phyloP scores from a whole-genome alignment of 1,140 invertebrate species.

The Littorina saxatilis region DNA sequence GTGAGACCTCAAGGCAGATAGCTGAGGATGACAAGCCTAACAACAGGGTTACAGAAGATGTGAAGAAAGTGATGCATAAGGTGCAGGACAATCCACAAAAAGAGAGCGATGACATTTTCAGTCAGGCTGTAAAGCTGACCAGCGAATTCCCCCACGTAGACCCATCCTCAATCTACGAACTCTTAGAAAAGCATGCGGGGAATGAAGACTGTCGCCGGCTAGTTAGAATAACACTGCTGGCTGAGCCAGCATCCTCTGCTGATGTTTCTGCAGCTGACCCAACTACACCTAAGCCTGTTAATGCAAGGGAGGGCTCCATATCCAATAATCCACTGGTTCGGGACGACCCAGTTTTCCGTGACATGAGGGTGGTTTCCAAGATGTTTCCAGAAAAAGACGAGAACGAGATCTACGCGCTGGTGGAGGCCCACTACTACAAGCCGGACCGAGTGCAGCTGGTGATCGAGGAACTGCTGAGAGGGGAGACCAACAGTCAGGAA shows the following conservation, averaged over 20 bases:
- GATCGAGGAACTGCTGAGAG: slow-evolving; percentile 64
- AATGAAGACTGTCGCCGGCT: slow-evolving; percentile 30
- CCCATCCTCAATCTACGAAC: slow-evolving; percentile 46
- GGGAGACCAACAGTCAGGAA: slow-evolving; percentile 42
- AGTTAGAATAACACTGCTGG: slow-evolving; percentile 36
- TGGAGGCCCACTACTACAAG: slow-evolving; percentile 69
- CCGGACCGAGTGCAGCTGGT: slow-evolving; percentile 66
- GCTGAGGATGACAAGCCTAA: slow-evolving; percentile 1
- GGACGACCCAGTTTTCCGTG: slow-evolving; percentile 62
- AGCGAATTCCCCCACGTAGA: slow-evolving; percentile 35
- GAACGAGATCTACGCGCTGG: slow-evolving; percentile 71
- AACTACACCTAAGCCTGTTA: neutral
- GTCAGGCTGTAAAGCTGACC: slow-evolving; percentile 41
- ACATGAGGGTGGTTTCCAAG: slow-evolving; percentile 65
- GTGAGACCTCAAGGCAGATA: slow-evolving; percentile 18
- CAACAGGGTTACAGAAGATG: slow-evolving; percentile 44
- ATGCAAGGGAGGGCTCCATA: slow-evolving; percentile 37
- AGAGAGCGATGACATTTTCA: slow-evolving; percentile 40
- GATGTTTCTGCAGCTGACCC: neutral
- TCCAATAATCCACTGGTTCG: slow-evolving; percentile 54
- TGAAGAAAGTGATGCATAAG: slow-evolving; percentile 51
- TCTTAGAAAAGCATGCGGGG: slow-evolving; percentile 41
- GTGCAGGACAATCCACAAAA: slow-evolving; percentile 40
- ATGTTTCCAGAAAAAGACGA: slow-evolving; percentile 66
- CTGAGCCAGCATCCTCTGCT: neutral